Conservation (phyloP, 2,797 vertebrate species). For the Rhinichthys osculus region DNA sequence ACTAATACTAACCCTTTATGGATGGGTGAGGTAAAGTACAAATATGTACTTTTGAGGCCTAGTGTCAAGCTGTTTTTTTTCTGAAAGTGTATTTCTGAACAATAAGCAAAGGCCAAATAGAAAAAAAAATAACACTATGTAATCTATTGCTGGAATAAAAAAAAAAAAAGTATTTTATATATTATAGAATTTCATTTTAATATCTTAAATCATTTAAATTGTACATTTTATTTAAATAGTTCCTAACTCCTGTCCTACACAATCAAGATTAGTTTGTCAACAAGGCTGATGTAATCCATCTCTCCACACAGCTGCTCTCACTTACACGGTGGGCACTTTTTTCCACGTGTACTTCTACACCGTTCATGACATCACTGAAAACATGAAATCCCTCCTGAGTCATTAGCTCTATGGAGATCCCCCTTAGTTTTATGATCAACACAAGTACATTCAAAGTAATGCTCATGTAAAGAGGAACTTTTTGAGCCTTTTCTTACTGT, state of each 20-base stretch:
- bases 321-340: constrained; percentile 47
- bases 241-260: background rate
- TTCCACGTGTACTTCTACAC: constrained; percentile 19
- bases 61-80: background rate
- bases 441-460: constrained; percentile 17
- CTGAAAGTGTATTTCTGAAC: background rate
- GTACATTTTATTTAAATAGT: background rate
- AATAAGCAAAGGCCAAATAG: background rate
- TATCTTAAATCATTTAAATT: background rate
- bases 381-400: constrained; percentile 24
- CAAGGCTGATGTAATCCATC: constrained; percentile 58
- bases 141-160: background rate
- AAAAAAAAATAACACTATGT: background rate
- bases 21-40: background rate
- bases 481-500: constrained; percentile 3
- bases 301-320: constrained; percentile 49
- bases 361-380: constrained; percentile 17
- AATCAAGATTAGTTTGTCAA: background rate
- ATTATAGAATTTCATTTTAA: too few relatives aligned
- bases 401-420: constrained; percentile 9
- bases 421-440: constrained; percentile 25
- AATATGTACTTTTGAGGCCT: background rate
- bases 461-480: constrained; percentile 12
- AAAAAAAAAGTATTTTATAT: too few relatives aligned
- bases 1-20: background rate